Evolutionary conservation across 64 coral and sea anemone species (phyloP), one percentile per base, ranked within the genome.

Genomic region (Stylophora pistillata): DNA sequence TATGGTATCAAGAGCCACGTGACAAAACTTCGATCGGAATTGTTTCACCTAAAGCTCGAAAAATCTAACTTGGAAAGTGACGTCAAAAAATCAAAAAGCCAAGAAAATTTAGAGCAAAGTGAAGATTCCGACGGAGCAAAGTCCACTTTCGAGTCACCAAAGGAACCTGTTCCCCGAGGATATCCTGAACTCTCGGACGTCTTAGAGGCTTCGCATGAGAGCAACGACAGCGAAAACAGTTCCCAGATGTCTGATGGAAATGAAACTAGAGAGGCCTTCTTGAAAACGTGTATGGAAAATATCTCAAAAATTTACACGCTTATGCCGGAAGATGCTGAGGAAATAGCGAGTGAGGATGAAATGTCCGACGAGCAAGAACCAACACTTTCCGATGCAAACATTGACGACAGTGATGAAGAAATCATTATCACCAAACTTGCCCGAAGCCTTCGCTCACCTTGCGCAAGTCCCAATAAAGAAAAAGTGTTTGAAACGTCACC

Each of bases 391-490:
- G 95, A 97, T 66, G 78, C 90, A 9, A 89, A 97, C 23, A 97
- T 97, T 30, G 91, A 78, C 41, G 95, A 97, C 71, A 97, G 95
- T 72, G 95, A 97, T 75, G 95, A 97, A 70, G 95, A 97, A 33
- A 97, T 97, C 30, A 73, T 98, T 64, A 98, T 98, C n/a, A 98
- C 95, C 9, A 98, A 91, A 74, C 82, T 98, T 65, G 95, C 95
- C 2, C 85, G 92, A 53, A 89, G 74, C 54, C 74, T 59, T 27
- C 95, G 94, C 32, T 77, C 92, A 64, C 73, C 72, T 77, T 87
- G 53, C 23, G 59, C 32, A 79, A 86, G 81, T 53, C 58, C 56
- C 58, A 28, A 14, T 4, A 86, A 86, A 63, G 66, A 58, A 23
- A 84, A 84, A 37, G 25, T 61, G 6, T 47, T 53, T 54, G 23